phyloP scores from a whole-genome alignment of 2,888 invertebrate genomes.

The Pheosia gnoma region DNA sequence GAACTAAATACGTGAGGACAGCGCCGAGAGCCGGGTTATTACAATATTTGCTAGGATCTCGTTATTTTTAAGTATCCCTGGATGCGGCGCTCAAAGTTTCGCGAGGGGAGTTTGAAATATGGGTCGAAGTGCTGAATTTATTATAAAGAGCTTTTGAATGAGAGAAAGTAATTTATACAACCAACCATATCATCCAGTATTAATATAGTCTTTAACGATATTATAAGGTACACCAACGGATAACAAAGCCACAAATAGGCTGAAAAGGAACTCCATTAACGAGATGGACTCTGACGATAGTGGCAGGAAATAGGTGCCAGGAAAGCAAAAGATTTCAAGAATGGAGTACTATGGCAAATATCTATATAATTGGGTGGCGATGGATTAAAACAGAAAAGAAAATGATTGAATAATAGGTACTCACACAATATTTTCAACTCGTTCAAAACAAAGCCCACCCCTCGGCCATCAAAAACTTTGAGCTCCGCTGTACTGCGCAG shows the following conservation, averaged over 20 bases:
- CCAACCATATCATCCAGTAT: no score
- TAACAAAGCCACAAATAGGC: no score
- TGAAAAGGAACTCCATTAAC: no score
- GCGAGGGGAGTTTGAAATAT: slow-evolving; percentile 38
- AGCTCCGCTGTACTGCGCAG: slow-evolving; percentile 56
- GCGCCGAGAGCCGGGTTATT: slow-evolving; percentile 59
- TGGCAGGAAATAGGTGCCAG: no score
- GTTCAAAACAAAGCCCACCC: neutral
- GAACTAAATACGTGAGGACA: slow-evolving; percentile 57
- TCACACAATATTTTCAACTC: neutral
- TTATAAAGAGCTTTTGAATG: slow-evolving; percentile 42
- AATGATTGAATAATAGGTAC: no score
- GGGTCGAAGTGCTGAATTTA: slow-evolving; percentile 34
- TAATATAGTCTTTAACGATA: no score
- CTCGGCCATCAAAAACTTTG: slow-evolving; percentile 51
- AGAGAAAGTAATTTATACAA: slow-evolving; percentile 11
- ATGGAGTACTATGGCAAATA: no score
- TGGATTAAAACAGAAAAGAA: no score
- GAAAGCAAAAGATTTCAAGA: no score
- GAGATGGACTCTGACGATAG: no score
- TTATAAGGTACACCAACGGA: no score
- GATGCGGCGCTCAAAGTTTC: slow-evolving; percentile 68
- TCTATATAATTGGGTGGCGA: no score
- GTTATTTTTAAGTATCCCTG: slow-evolving; percentile 83
- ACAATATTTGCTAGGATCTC: slow-evolving; percentile 82